These are phyloP conservation scores for Neotoxoptera formosana DNA, from an alignment of 1,140 invertebrate species.

Conservation along the genomic window DNA sequence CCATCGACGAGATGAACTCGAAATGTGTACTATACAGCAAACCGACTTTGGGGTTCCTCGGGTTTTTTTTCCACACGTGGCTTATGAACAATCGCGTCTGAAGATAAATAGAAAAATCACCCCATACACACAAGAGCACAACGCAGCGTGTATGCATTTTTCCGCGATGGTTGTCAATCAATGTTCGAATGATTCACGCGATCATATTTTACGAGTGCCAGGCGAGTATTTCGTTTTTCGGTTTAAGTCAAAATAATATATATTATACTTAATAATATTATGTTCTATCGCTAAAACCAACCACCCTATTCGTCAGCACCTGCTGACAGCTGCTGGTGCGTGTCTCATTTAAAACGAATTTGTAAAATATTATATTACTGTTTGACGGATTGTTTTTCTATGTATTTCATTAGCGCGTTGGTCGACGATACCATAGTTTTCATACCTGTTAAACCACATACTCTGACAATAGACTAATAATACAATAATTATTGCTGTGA, in stretches of 20 bases:
- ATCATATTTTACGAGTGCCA: background rate
- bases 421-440: background rate
- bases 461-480: background rate
- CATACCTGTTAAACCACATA: background rate
- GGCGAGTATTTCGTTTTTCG: background rate
- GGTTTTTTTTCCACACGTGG: background rate
- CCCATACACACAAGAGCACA: background rate
- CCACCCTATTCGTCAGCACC: background rate
- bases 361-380: background rate
- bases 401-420: background rate
- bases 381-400: background rate
- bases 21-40: background rate
- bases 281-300: background rate
- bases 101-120: background rate
- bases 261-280: background rate
- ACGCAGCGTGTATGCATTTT: background rate
- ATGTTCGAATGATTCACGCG: background rate
- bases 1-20: background rate
- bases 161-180: background rate
- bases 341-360: background rate
- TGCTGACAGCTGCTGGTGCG: background rate
- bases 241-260: background rate
- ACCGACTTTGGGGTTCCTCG: background rate
- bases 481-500: background rate
- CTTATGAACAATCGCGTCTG: background rate